Percentiles rank a stretch among this genome's conserved stretches.
phyloP scores from a whole-genome alignment of 2,113 vertebrate species.

The Raja brachyura region DNA sequence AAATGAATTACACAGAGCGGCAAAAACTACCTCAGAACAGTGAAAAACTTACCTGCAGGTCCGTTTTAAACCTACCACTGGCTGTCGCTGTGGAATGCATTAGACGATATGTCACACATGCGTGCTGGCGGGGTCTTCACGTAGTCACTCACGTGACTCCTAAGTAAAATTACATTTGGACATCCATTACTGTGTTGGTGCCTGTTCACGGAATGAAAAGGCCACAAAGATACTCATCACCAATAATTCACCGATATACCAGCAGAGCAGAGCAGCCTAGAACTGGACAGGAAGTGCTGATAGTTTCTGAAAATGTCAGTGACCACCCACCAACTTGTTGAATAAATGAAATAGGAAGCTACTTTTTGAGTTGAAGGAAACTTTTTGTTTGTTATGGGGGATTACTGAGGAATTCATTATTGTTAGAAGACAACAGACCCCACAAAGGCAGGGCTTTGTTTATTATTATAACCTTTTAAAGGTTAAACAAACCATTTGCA shows the following conservation, averaged over 20 bases:
- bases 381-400: neutral
- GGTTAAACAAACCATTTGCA: neutral
- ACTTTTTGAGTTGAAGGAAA: neutral
- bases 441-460: neutral
- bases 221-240: neutral
- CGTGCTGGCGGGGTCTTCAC: no score
- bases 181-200: neutral
- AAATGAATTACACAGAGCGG: no score
- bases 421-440: neutral
- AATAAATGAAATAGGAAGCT: neutral
- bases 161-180: neutral
- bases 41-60: no score
- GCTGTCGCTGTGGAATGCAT: no score
- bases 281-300: neutral
- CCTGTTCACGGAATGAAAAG: no score
- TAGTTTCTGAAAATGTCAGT: neutral
- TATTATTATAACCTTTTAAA: neutral
- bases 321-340: neutral
- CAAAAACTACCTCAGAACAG: no score
- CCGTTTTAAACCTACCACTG: no score
- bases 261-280: no score
- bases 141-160: no score
- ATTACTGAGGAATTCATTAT: constrained; percentile 1
- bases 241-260: neutral
- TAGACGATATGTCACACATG: no score